phyloP scores from a whole-genome alignment of 2,888 invertebrate genomes.

The Neocrepidodera transversa region DNA sequence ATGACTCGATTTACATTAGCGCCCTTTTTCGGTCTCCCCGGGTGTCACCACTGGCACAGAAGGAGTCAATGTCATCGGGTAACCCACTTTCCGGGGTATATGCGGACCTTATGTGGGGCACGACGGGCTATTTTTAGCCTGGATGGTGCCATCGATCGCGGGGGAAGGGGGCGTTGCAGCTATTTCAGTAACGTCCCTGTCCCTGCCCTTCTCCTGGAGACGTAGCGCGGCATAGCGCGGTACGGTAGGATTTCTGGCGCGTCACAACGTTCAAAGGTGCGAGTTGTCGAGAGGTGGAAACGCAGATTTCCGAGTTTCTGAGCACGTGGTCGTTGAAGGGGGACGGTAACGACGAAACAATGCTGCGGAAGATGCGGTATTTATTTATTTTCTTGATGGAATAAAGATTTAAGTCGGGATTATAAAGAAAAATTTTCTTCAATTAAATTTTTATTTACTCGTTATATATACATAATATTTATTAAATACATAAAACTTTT shows the following conservation, averaged over 20 bases:
- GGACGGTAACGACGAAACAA: neutral
- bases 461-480: no score
- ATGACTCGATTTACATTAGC: neutral
- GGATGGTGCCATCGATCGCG: constrained; percentile 59
- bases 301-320: constrained; percentile 4
- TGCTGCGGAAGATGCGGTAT: neutral
- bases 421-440: no score
- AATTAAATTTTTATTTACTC: no score
- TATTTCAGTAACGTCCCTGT: constrained; percentile 56
- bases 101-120: constrained; percentile 54
- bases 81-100: constrained; percentile 53
- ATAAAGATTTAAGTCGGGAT: no score
- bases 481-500: no score
- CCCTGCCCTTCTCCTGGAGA: constrained; percentile 28
- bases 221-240: constrained; percentile 31
- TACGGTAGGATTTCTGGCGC: constrained; percentile 34
- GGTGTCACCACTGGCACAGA: constrained; percentile 22
- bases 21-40: neutral
- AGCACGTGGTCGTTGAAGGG: constrained; percentile 7
- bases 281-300: constrained; percentile 2
- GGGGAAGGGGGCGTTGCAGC: constrained; percentile 55
- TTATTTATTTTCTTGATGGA: neutral
- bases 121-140: constrained; percentile 59
- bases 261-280: constrained; percentile 18
- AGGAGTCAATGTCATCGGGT: constrained; percentile 54